These are phyloP conservation scores for Phalacrocorax aristotelis DNA, from an alignment of 2,113 vertebrate species.

Conservation along the genomic window DNA sequence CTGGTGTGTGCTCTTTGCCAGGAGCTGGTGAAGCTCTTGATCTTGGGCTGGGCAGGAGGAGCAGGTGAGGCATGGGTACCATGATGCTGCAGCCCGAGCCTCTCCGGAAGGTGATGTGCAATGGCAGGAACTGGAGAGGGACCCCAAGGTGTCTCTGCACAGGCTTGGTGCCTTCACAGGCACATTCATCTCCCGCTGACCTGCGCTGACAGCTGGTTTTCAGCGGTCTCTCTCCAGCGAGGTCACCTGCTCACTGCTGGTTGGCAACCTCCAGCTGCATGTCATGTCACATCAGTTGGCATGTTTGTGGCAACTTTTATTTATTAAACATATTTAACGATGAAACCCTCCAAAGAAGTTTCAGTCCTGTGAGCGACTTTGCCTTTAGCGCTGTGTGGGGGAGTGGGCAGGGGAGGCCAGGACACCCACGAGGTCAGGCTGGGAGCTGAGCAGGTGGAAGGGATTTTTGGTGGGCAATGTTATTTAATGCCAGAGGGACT, in stretches of 20 bases:
- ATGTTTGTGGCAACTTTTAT: rapidly evolving
- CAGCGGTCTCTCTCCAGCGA: not conserved
- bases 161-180: not conserved
- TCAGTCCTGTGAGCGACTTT: not conserved
- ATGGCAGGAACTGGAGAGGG: not conserved
- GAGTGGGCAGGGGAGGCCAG: not conserved
- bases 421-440: rapidly evolving
- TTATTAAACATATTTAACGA: not conserved
- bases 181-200: not conserved
- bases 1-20: not conserved
- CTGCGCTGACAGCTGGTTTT: conserved; percentile 28
- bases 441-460: not conserved
- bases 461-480: not conserved
- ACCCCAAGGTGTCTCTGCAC: not conserved
- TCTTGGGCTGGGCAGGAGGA: not conserved
- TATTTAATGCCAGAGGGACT: rapidly evolving
- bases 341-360: not conserved
- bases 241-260: not conserved
- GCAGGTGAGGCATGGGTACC: rapidly evolving
- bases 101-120: rapidly evolving
- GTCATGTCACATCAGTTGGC: not conserved
- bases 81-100: rapidly evolving
- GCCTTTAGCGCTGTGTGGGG: rapidly evolving
- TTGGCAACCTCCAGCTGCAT: conserved; percentile 37
- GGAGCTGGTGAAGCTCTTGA: not conserved